phyloP scores from a whole-genome alignment of 2,888 invertebrate genomes.

The Drosophila pegasa region DNA sequence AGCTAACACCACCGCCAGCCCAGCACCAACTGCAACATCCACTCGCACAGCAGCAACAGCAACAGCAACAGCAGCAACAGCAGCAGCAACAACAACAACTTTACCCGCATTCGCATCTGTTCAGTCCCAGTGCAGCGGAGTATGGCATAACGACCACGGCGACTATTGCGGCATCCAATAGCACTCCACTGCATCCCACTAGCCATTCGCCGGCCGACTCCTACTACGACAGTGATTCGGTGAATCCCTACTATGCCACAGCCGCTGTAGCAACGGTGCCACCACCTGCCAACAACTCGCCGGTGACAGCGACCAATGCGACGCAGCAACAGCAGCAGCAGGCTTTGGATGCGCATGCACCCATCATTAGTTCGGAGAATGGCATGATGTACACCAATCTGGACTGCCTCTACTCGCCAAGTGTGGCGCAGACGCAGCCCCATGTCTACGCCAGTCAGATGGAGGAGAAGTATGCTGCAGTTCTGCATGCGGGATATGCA shows the following conservation, averaged over 20 bases:
- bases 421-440: slow-evolving; percentile 57
- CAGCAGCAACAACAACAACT: slow-evolving; percentile 68
- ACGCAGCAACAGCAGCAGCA: slow-evolving; percentile 61
- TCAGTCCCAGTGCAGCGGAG: slow-evolving; percentile 85
- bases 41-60: slow-evolving; percentile 52
- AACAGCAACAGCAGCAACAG: slow-evolving; percentile 61
- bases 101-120: slow-evolving; percentile 84
- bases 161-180: slow-evolving; percentile 59
- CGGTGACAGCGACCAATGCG: slow-evolving; percentile 72
- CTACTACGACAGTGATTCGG: slow-evolving; percentile 84
- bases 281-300: slow-evolving; percentile 78
- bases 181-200: slow-evolving; percentile 82
- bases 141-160: slow-evolving; percentile 84
- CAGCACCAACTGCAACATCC: slow-evolving; percentile 60
- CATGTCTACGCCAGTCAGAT: slow-evolving; percentile 73
- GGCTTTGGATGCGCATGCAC: slow-evolving; percentile 83
- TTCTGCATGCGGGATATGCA: slow-evolving; percentile 87
- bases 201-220: slow-evolving; percentile 84
- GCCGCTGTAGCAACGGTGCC: slow-evolving; percentile 80
- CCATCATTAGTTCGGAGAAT: slow-evolving; percentile 93
- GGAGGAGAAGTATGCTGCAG: slow-evolving; percentile 85
- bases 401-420: slow-evolving; percentile 89
- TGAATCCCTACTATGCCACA: slow-evolving; percentile 83
- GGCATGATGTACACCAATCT: slow-evolving; percentile 96
- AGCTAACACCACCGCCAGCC: slow-evolving; percentile 72